Base-by-base conservation (phyloP, 2,888 invertebrate genomes). In the Cheilosia vulpina region DNA sequence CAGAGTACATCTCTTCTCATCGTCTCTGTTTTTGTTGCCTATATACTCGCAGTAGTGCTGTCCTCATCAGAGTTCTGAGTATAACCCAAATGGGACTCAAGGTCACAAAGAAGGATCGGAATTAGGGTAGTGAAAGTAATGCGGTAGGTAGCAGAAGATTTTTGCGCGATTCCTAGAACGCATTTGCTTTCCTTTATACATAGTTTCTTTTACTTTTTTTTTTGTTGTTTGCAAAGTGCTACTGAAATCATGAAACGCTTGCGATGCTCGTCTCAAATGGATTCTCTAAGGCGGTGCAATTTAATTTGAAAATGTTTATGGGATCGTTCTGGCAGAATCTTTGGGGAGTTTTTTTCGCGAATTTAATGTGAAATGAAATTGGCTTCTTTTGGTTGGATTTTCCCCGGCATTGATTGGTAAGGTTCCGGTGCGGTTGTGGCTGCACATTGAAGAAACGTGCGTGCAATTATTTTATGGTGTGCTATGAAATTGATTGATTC, bases 251-350 rank as follows among this genome's bases (percentile, higher is more conserved):
- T 73, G 72, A 73, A 83, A 73, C 62, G 83, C 73, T 63, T 83
- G 79, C 68, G 79, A 73, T 83, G 66, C 83, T 83, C 84, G 65
- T 84, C 84, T 52, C 9, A 80, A 84, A 75, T 69, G 79, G 73
- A 84, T 80, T 75, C 84, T 84, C 84, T 69, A 75, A 76, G 84
- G 84, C 80, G 80, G 80, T 84, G 76, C 84, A 84, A 84, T 84
- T 84, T 84, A 84, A 84, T 84, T 83, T 84, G 80, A 55, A 73
- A 84, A 84, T 84, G 84, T 84, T 84, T 84, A 84, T 80, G 84
- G 75, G 79, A 79, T 80, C 84, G 75, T 84, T 84, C 65, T 69
- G 69, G 53, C 50, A 57, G 65, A 80, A 69, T 80, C 84, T 66
- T 80, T 80, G 58, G 63, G 79, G 79, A n/a, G 80, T 55, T 60